These are phyloP conservation scores for Epicauta chinensis DNA, from an alignment of 1,140 invertebrate species.

Conservation along the genomic window DNA sequence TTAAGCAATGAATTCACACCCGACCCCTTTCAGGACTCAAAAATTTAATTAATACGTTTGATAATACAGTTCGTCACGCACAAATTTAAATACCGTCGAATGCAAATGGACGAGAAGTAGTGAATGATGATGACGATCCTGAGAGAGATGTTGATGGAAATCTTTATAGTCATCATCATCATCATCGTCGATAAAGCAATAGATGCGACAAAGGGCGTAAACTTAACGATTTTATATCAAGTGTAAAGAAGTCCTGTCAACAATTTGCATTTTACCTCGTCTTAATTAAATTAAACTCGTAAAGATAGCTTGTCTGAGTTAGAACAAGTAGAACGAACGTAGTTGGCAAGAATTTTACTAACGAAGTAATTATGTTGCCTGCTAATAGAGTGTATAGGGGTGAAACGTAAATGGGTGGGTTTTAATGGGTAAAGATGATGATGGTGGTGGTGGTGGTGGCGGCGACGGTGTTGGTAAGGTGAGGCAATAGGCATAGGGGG, in stretches of 20 bases:
- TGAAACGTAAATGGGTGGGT: background rate
- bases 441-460: too few relatives aligned
- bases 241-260: conserved; percentile 32
- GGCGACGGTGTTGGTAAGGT: too few relatives aligned
- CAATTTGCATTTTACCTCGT: conserved; percentile 33
- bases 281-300: conserved; percentile 38
- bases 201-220: conserved; percentile 3
- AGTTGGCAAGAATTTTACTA: conserved; percentile 39
- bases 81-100: conserved; percentile 12
- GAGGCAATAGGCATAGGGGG: too few relatives aligned
- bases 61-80: conserved; percentile 15
- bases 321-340: conserved; percentile 9
- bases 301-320: conserved; percentile 22
- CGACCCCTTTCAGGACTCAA: too few relatives aligned
- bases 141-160: too few relatives aligned
- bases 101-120: conserved; percentile 13
- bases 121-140: too few relatives aligned
- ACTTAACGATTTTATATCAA: conserved; percentile 24
- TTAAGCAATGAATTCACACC: too few relatives aligned
- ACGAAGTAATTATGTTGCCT: conserved; percentile 39
- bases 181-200: too few relatives aligned
- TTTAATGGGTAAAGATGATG: too few relatives aligned
- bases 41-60: background rate
- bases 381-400: conserved; percentile 31
- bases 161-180: too few relatives aligned